Conservation (phyloP, 2,888 invertebrate species). For the Stenchaetothrips biformis region DNA sequence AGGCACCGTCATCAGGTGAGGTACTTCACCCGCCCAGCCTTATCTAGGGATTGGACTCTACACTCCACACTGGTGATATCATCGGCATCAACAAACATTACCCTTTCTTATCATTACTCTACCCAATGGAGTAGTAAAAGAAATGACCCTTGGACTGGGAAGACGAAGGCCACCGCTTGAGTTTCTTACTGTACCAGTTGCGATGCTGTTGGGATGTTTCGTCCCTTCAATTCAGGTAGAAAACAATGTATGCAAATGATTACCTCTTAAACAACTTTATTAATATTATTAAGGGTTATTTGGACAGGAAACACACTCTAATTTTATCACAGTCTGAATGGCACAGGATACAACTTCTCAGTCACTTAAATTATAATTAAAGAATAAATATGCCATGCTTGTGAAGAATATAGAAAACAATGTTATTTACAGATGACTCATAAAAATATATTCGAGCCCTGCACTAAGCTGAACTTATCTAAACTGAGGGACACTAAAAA, state of each 20-base stretch:
- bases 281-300: background rate
- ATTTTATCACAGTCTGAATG: constrained; percentile 3
- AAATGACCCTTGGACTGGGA: no score
- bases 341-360: constrained; percentile 14
- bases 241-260: background rate
- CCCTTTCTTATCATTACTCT: no score
- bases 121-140: no score
- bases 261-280: background rate
- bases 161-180: no score
- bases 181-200: no score
- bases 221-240: no score
- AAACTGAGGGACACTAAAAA: background rate
- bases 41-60: no score
- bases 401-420: background rate
- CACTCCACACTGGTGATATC: no score
- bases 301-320: background rate
- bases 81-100: no score
- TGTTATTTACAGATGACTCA: background rate
- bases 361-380: background rate
- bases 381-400: background rate
- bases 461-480: background rate
- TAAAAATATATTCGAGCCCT: background rate
- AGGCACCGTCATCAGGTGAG: no score
- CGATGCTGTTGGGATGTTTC: no score
- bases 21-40: no score